Conservation (phyloP, 2,888 invertebrate genomes). For the Erannis defoliaria region DNA sequence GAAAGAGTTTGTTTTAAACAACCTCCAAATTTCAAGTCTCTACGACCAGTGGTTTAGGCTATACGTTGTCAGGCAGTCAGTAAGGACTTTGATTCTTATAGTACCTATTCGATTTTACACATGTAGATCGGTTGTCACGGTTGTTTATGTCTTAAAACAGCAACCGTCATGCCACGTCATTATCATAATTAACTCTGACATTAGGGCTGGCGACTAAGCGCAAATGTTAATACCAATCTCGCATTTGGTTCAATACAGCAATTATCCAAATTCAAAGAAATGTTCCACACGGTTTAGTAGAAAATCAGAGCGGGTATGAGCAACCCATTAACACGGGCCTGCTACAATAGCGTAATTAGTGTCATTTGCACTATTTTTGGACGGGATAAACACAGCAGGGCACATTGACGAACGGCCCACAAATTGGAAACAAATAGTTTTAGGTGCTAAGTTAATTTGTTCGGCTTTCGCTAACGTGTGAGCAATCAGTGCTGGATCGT, state of each 20-base stretch:
- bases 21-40: no score
- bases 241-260: conserved; percentile 14
- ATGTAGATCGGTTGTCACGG: no score
- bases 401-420: conserved; percentile 76
- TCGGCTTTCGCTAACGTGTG: conserved; percentile 84
- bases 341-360: conserved; percentile 81
- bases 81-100: no score
- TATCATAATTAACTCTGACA: no score
- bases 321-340: conserved; percentile 74
- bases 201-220: no score
- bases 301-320: conserved; percentile 74
- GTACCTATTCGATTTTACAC: no score
- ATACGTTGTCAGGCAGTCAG: no score
- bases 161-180: no score
- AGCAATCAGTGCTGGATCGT: conserved; percentile 69
- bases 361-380: conserved; percentile 85
- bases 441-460: conserved; percentile 84
- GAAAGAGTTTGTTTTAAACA: no score
- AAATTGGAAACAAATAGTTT: conserved; percentile 83
- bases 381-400: conserved; percentile 82
- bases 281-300: conserved; percentile 55
- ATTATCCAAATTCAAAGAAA: conserved; percentile 48
- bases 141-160: no score
- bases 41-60: no score
- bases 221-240: not conserved